Evolutionary conservation across 2,113 vertebrate genomes (phyloP), one percentile per base, ranked within the genome.

Genomic region (Campylomormyrus tamandua): DNA sequence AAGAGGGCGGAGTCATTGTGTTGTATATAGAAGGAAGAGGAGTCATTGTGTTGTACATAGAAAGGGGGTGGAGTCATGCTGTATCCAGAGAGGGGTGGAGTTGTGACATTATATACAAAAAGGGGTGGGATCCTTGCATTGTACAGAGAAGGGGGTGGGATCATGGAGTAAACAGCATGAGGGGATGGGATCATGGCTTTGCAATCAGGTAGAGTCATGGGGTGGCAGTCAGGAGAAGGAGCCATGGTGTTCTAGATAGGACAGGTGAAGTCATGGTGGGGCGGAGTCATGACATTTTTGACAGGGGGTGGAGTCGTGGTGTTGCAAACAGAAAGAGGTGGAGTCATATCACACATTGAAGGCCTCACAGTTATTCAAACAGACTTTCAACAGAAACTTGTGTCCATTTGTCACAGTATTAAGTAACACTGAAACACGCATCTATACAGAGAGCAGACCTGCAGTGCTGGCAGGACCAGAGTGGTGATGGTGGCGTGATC

Each of bases 391-490:
- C 74, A 80, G 74, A 80, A 80, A 42, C 74, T 8, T 17, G 35
- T 5, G 27, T 77, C 6, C 5, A 17, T 77, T 77, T 42, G 31
- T 39, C 35, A 42, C 15, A 17, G 35, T 80, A 27, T 39, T 42
- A 27, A 2, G 24, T 3, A 13, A 13, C 35, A 45, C 21, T 56
- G 11, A 46, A 48, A 84, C 17, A 0, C 8, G 85, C n/a, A 53
- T 17, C 27, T 53, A 53, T 35, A 87, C 2, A 87, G 50, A 48
- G 27, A 24, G 21, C 50, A 52, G 24, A 97, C 97, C 95, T 97
- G 96, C 91, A 97, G 95, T 0, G 96, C 96, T 19, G 98, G 95
- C 58, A 99, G 84, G 2, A 96, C 95, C 93, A 98, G 99, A 92
- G 95, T 97, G 93, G 95, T 96, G 90, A 98, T 92, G 70, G 95